Conservation (phyloP, 2,113 vertebrate genomes). For the Siphamia tubifer region DNA sequence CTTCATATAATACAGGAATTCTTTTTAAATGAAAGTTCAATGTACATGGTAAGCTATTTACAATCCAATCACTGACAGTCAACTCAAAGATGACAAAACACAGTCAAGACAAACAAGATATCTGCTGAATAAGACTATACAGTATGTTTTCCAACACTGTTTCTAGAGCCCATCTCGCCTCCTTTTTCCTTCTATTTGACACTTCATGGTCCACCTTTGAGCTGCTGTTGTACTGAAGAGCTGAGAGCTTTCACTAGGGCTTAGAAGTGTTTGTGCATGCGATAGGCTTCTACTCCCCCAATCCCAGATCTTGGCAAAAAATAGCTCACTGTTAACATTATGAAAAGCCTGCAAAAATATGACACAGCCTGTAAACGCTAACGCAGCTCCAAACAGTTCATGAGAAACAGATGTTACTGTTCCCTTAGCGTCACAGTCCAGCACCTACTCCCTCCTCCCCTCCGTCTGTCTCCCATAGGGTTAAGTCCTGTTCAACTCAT, state of each 20-base stretch:
- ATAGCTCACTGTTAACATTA: slow-evolving; percentile 64
- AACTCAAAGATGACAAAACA: slow-evolving; percentile 82
- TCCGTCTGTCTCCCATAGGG: neutral
- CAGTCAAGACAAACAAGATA: slow-evolving; percentile 56
- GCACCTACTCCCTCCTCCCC: slow-evolving; percentile 27
- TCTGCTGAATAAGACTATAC: slow-evolving; percentile 66
- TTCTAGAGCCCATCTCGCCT: slow-evolving; percentile 56
- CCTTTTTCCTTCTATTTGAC: slow-evolving; percentile 46
- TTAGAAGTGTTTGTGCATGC: slow-evolving; percentile 63
- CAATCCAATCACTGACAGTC: slow-evolving; percentile 84
- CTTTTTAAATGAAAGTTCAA: slow-evolving; percentile 93
- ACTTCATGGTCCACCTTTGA: slow-evolving; percentile 33
- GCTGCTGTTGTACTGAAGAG: slow-evolving; percentile 52
- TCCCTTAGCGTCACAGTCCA: slow-evolving; percentile 34
- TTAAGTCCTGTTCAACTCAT: slow-evolving; percentile 23
- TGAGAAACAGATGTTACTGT: slow-evolving; percentile 73
- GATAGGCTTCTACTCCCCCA: slow-evolving; percentile 41
- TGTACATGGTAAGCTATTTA: slow-evolving; percentile 97
- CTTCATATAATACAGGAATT: slow-evolving; percentile 97
- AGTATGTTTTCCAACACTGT: slow-evolving; percentile 62
- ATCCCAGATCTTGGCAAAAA: slow-evolving; percentile 48
- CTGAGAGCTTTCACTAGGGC: slow-evolving; percentile 52
- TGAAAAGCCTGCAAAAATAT: slow-evolving; percentile 71
- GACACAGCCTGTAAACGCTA: slow-evolving; percentile 69
- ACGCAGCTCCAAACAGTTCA: slow-evolving; percentile 47